Percentiles rank a stretch among this genome's conserved stretches.
These are phyloP conservation scores for Philopotamus ludificatus DNA, from an alignment of 1,140 invertebrate genomes.

Conservation along the genomic window DNA sequence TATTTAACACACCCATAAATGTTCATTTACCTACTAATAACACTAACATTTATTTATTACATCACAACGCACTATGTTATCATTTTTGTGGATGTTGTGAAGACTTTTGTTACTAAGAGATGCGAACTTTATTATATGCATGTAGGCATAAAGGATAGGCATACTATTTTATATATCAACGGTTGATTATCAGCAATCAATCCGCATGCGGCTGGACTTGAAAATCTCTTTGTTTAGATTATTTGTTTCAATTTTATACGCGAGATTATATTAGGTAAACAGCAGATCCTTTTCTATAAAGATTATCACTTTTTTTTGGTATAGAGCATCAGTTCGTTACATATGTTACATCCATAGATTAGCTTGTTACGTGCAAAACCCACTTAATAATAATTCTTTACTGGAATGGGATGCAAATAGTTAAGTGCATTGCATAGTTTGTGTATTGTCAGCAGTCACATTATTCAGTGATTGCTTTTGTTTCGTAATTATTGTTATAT, in stretches of 20 bases:
- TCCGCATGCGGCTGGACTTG: constrained; percentile 36
- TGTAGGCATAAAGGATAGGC: constrained; percentile 29
- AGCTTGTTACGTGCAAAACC: constrained; percentile 28
- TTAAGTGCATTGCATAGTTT: constrained; percentile 32
- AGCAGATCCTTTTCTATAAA: constrained; percentile 7
- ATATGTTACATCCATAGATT: constrained; percentile 22
- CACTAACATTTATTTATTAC: constrained; percentile 13
- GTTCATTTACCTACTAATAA: constrained; percentile 9
- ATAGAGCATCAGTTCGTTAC: constrained; percentile 24
- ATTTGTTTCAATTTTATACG: constrained; percentile 14
- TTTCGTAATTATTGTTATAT: constrained; percentile 11
- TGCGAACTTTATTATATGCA: constrained; percentile 20
- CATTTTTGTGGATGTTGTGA: constrained; percentile 25
- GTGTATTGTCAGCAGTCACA: constrained; percentile 32
- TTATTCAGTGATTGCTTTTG: constrained; percentile 34
- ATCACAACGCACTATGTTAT: constrained; percentile 15
- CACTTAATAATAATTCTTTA: constrained; percentile 24
- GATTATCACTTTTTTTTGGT: neutral
- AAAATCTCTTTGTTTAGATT: constrained; percentile 21
- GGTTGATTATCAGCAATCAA: constrained; percentile 23
- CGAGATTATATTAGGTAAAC: constrained; percentile 20
- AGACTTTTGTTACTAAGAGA: constrained; percentile 30
- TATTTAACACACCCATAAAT: neutral
- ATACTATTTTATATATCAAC: constrained; percentile 2
- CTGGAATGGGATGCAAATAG: constrained; percentile 32